Conservation (phyloP, 2,113 vertebrate genomes). For the Sturnus vulgaris region DNA sequence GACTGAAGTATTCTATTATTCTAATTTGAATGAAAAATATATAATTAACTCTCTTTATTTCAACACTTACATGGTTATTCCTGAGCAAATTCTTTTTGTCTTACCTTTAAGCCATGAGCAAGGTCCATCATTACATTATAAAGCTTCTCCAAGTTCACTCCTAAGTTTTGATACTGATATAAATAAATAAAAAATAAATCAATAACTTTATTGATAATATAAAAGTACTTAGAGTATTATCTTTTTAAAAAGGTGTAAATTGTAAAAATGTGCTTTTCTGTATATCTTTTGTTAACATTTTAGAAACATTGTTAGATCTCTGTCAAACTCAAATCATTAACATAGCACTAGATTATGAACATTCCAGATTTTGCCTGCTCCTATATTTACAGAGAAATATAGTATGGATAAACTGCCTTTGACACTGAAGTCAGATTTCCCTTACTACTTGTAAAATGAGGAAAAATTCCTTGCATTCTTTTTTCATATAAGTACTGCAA, state of each 20-base stretch:
- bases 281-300: not conserved
- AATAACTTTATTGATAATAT: not conserved
- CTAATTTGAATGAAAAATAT: not conserved
- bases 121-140: conserved; percentile 78
- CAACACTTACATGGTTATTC: not conserved
- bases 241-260: not conserved
- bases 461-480: not conserved
- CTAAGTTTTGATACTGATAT: conserved; percentile 71
- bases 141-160: conserved; percentile 75
- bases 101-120: conserved; percentile 76
- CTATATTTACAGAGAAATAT: not conserved
- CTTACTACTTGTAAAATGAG: not conserved
- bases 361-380: not conserved
- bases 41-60: not conserved
- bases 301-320: not conserved
- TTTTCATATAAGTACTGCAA: not conserved
- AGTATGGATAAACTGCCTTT: not conserved
- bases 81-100: not conserved
- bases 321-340: not conserved
- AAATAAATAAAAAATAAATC: not conserved
- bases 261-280: not conserved
- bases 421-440: not conserved
- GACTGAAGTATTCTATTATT: not conserved
- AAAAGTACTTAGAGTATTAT: not conserved
- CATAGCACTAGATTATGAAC: not conserved